Evolutionary conservation across 2,797 vertebrate genomes (phyloP), one percentile per base, ranked within the genome.

Genomic region (Lacerta agilis): DNA sequence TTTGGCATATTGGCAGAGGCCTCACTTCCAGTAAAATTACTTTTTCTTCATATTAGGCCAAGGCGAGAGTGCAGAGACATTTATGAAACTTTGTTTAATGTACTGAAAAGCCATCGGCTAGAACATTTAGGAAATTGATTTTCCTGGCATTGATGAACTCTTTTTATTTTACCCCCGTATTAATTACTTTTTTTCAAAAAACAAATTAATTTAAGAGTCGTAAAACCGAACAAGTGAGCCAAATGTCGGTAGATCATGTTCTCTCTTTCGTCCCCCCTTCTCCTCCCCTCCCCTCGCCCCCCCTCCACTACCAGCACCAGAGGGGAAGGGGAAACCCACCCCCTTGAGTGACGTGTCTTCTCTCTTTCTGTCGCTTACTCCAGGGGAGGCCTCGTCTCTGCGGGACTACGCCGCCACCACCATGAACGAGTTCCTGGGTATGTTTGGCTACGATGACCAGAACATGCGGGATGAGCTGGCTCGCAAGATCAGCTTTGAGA

Each of bases 371-470:
- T 88, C 38, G 2, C 64, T 91, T 45, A 17, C 82, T 1, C 8
- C 90, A 99, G 99, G 99, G 95, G 99, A 99, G 97, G 95, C 98
- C 64, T 98, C 98, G 6, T 98, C 97, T 1, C 97, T 99, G 95
- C 97, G 98, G 77, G 99, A 99, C 97, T 99, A 99, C n/a, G 99
- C 99, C 0, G 98, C 99, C 94, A 99, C 97, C 97, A 99, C 99
- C 96, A 98, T 99, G 99, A 99, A 97, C 0, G 99, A 99, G 96
- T 98, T 99, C 96, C 97, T 99, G 77, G 98, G 98, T 96, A 99
- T 99, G 99, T 99, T 99, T 0, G 99, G 99, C 94, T 99, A 99
- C 0, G 98, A 98, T 0, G 98, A 99, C 96, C 98, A 99, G 97
- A 98, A 99, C 96, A 98, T 98, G 88, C 96, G 98, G 93, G 99